These are phyloP conservation scores for Buathra laborator DNA, from an alignment of 2,888 invertebrate species.

Conservation along the genomic window DNA sequence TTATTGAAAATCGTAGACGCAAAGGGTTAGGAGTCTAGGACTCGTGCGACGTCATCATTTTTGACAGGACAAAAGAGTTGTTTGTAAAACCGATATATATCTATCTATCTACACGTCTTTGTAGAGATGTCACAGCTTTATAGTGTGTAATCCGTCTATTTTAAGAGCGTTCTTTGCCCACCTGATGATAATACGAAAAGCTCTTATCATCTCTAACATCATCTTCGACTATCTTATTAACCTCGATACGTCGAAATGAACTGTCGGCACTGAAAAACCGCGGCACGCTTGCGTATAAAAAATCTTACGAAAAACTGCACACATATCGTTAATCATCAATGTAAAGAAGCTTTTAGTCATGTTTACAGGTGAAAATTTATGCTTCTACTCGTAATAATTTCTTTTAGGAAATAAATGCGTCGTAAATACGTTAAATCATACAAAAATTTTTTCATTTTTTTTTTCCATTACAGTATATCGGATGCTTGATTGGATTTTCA, in stretches of 20 bases:
- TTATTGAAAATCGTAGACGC: background rate
- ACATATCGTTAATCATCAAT: background rate
- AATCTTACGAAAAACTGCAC: background rate
- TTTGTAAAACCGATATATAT: background rate
- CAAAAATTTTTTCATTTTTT: background rate
- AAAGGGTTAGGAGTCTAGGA: conserved; percentile 14
- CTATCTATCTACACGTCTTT: background rate
- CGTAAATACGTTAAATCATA: background rate
- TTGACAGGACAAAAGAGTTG: conserved; percentile 23
- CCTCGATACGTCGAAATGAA: conserved; percentile 16
- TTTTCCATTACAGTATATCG: conserved; percentile 25
- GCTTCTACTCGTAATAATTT: background rate
- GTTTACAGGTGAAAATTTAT: conserved; percentile 4
- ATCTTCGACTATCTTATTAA: conserved; percentile 23
- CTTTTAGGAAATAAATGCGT: background rate
- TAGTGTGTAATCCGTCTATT: conserved; percentile 1
- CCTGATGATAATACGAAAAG: conserved; percentile 9
- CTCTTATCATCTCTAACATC: conserved; percentile 1
- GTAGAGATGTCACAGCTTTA: conserved; percentile 17
- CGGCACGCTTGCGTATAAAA: background rate
- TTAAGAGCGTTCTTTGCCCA: background rate
- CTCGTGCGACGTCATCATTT: conserved; percentile 15
- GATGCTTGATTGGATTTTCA: conserved; percentile 35
- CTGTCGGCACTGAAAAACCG: background rate
- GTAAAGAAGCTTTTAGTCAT: background rate